phyloP scores from a whole-genome alignment of 2,113 vertebrate genomes.

The Stigmatopora nigra region DNA sequence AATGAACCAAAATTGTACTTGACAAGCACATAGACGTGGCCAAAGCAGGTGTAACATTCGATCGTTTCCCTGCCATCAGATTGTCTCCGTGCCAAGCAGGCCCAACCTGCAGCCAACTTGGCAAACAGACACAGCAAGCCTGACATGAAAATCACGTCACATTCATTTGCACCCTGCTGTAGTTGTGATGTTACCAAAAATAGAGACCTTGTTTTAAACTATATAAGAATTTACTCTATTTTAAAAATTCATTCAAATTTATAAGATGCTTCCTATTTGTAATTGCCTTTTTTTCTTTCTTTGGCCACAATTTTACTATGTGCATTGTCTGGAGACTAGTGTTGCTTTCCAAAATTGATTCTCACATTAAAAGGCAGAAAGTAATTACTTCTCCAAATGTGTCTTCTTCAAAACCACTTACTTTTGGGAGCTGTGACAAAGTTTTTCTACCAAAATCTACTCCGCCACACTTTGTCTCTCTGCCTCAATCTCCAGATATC shows the following conservation, averaged over 20 bases:
- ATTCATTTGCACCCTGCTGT: too few species aligned
- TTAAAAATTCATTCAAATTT: constrained; percentile 20
- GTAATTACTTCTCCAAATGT: constrained; percentile 25
- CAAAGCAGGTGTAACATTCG: too few species aligned
- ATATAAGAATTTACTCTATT: constrained; percentile 10
- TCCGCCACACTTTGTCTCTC: constrained; percentile 31
- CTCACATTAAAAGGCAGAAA: constrained; percentile 44
- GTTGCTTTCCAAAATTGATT: constrained; percentile 29
- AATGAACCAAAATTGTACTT: too few species aligned
- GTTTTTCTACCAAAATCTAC: constrained; percentile 41
- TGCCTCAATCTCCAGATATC: constrained; percentile 53
- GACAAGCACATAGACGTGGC: too few species aligned
- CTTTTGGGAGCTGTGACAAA: constrained; percentile 24
- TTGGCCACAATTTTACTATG: constrained; percentile 13
- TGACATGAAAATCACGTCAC: too few species aligned
- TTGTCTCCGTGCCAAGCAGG: too few species aligned
- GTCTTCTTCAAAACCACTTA: constrained; percentile 35
- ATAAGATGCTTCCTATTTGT: constrained; percentile 5
- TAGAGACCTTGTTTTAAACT: neutral
- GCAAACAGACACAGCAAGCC: too few species aligned
- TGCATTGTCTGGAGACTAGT: constrained; percentile 21
- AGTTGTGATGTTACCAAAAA: too few species aligned
- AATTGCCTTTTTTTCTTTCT: neutral
- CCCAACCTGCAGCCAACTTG: too few species aligned
- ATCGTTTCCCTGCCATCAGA: too few species aligned